Percentiles rank a stretch among this genome's conserved stretches.
Conservation (phyloP, 2,888 invertebrate genomes). For the Clostera curtula region DNA sequence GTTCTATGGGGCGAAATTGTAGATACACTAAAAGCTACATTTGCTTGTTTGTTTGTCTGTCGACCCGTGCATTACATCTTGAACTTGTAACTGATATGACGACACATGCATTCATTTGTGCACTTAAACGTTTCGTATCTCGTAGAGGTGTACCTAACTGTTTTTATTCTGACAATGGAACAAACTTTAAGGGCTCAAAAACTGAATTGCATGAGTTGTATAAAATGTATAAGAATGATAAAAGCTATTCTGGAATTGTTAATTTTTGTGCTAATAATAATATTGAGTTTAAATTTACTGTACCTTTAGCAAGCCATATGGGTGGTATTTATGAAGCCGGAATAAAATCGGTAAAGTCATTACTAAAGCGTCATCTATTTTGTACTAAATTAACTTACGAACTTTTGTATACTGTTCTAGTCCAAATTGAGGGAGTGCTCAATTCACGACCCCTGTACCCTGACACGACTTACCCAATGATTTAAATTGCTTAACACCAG, state of each 20-base stretch:
- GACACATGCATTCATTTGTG: too few species aligned
- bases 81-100: too few species aligned
- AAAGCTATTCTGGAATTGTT: not conserved
- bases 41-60: too few species aligned
- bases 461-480: constrained; percentile 3
- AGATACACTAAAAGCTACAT: too few species aligned
- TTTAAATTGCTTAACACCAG: constrained; percentile 5
- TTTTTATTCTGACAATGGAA: constrained; percentile 2
- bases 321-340: constrained; percentile 5
- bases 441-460: constrained; percentile 1
- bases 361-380: too few species aligned
- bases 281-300: constrained; percentile 4
- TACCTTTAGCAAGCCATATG: constrained; percentile 5
- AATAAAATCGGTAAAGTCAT: constrained; percentile 4
- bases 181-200: constrained; percentile 1
- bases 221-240: constrained; percentile 3
- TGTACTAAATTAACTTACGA: constrained; percentile 2
- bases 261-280: not conserved
- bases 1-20: too few species aligned
- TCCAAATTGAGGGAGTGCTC: not conserved
- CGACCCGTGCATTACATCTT: too few species aligned
- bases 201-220: constrained; percentile 2
- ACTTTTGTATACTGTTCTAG: not conserved
- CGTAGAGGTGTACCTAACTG: not conserved
- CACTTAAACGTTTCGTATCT: not conserved